Conservation (phyloP, 2,797 vertebrate species). For the Cirrhinus molitorella region DNA sequence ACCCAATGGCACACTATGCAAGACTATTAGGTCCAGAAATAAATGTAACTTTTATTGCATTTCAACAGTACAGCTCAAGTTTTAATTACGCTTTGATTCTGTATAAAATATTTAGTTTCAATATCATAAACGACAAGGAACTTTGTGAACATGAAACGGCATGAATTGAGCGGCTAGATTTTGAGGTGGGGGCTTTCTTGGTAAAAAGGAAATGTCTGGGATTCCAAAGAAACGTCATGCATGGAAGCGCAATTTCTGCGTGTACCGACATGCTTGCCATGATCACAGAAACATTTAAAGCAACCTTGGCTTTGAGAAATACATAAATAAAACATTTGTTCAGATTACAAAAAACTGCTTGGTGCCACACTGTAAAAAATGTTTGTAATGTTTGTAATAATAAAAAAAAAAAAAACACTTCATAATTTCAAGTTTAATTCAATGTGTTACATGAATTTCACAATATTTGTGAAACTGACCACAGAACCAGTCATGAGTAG, state of each 20-base stretch:
- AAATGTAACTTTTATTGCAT: not conserved
- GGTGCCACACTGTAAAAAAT: too few relatives aligned
- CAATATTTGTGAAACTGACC: too few relatives aligned
- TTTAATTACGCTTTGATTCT: not conserved
- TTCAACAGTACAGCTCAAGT: not conserved
- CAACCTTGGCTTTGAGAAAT: not conserved
- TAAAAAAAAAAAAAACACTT: too few relatives aligned
- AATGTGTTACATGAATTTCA: too few relatives aligned
- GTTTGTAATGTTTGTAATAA: too few relatives aligned
- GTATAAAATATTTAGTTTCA: not conserved
- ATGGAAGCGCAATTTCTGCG: slow-evolving; percentile 56
- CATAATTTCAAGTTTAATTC: too few relatives aligned
- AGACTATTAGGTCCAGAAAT: not conserved
- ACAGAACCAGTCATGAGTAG: too few relatives aligned
- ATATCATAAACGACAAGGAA: not conserved
- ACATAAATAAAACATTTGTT: not conserved
- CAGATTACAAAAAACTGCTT: too few relatives aligned
- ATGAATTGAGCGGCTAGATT: not conserved
- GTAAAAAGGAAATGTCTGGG: slow-evolving; percentile 49
- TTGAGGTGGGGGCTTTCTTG: slow-evolving; percentile 31
- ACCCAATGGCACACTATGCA: not conserved
- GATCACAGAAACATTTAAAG: not conserved
- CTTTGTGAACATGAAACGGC: not conserved
- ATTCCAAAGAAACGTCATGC: slow-evolving; percentile 44
- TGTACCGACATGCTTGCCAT: slow-evolving; percentile 61